These are phyloP conservation scores for Limanda limanda DNA, from an alignment of 2,113 vertebrate species.

Conservation along the genomic window DNA sequence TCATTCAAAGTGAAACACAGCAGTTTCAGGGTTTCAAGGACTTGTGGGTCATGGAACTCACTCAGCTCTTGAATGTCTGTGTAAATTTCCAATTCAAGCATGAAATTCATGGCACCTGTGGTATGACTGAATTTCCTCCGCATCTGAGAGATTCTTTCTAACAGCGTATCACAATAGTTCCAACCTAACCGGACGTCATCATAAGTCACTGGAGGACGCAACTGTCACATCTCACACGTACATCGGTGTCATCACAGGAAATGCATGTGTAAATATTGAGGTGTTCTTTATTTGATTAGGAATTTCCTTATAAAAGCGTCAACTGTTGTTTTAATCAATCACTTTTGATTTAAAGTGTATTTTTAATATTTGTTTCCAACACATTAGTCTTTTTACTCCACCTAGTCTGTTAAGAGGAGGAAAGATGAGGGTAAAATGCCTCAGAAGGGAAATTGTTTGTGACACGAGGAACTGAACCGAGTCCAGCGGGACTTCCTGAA, in stretches of 20 bases:
- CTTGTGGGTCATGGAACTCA: neutral
- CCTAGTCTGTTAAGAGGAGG: slow-evolving; percentile 22
- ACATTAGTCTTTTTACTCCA: neutral
- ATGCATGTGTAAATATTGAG: neutral
- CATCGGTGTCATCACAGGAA: neutral
- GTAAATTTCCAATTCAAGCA: neutral
- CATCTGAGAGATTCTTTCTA: neutral
- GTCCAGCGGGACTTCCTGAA: slow-evolving; percentile 69
- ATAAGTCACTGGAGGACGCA: neutral
- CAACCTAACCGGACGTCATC: neutral
- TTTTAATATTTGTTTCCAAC: too few species aligned
- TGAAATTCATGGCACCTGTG: neutral
- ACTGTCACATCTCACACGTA: neutral
- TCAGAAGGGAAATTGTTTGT: slow-evolving; percentile 57
- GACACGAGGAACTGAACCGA: slow-evolving; percentile 61
- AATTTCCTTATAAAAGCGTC: neutral
- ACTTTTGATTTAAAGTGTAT: too few species aligned
- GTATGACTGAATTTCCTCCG: neutral
- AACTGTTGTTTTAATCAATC: too few species aligned
- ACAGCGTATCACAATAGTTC: neutral
- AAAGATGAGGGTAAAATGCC: slow-evolving; percentile 17
- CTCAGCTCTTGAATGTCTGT: neutral
- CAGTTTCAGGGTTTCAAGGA: neutral
- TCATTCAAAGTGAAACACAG: neutral
- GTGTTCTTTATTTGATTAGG: neutral